These are phyloP conservation scores for Zaprionus vittiger DNA, from an alignment of 1,140 invertebrate genomes.

Conservation along the genomic window DNA sequence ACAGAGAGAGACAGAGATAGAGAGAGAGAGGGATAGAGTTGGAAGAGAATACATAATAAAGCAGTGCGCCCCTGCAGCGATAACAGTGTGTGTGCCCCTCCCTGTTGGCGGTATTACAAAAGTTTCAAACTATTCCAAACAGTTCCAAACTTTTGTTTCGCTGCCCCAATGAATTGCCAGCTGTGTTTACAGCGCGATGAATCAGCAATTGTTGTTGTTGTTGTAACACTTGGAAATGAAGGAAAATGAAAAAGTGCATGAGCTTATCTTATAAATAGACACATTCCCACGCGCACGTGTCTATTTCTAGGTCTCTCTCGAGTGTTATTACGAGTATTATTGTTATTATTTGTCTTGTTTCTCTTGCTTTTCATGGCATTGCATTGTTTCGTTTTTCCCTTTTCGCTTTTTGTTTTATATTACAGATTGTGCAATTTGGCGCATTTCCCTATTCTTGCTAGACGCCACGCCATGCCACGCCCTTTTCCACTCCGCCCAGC, in stretches of 20 bases:
- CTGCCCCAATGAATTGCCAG: conserved; percentile 50
- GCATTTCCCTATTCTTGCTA: conserved; percentile 58
- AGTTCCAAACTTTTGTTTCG: conserved; percentile 20
- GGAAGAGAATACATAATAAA: conserved; percentile 14
- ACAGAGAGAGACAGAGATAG: neutral
- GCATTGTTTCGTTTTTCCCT: conserved; percentile 41
- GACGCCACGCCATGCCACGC: conserved; percentile 6
- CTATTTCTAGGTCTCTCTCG: conserved; percentile 71
- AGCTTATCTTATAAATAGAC: conserved; percentile 67
- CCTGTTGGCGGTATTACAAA: conserved; percentile 52
- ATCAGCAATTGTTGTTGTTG: conserved; percentile 53
- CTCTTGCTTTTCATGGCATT: conserved; percentile 48
- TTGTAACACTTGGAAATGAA: conserved; percentile 58
- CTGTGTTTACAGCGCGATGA: conserved; percentile 54
- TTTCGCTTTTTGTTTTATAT: conserved; percentile 17
- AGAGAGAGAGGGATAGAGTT: conserved; percentile 8
- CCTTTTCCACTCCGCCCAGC: neutral
- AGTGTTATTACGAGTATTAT: conserved; percentile 26
- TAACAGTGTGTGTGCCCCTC: conserved; percentile 11
- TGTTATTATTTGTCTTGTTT: conserved; percentile 17
- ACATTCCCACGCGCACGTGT: conserved; percentile 78
- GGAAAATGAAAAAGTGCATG: conserved; percentile 49
- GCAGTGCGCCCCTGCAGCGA: conserved; percentile 25
- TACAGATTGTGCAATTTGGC: conserved; percentile 75
- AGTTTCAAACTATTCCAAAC: conserved; percentile 40